Conservation (phyloP, 1,140 invertebrate genomes). For the Penaeus japonicus region DNA sequence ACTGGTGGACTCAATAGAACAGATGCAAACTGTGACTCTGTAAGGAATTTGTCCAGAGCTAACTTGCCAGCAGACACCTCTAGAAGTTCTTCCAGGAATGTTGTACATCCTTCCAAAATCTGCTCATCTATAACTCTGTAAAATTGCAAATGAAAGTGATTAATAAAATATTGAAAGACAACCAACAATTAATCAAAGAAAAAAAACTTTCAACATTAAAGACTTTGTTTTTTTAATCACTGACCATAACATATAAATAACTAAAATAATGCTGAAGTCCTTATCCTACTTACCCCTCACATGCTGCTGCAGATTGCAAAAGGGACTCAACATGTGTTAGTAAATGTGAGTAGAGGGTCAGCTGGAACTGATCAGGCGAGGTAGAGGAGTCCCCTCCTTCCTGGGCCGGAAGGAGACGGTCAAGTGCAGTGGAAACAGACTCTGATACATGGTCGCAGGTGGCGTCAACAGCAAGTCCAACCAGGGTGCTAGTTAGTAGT, state of each 20-base stretch:
- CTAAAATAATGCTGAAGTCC: not conserved
- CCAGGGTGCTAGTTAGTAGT: constrained; percentile 46
- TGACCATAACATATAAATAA: not conserved
- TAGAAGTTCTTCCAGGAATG: constrained; percentile 85
- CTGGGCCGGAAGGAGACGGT: constrained; percentile 47
- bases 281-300: constrained; percentile 41
- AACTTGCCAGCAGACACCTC: constrained; percentile 80
- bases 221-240: not conserved
- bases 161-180: not conserved
- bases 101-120: constrained; percentile 75
- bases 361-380: constrained; percentile 41
- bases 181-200: not conserved
- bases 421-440: constrained; percentile 49
- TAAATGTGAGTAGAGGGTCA: constrained; percentile 41
- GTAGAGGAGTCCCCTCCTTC: constrained; percentile 32
- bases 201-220: too few relatives aligned
- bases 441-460: constrained; percentile 56
- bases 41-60: constrained; percentile 83
- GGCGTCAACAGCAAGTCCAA: constrained; percentile 55
- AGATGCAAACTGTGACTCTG: constrained; percentile 67
- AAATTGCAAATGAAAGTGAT: constrained; percentile 25
- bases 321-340: constrained; percentile 48
- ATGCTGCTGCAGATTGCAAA: constrained; percentile 45
- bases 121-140: constrained; percentile 59
- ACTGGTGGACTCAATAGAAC: constrained; percentile 29